A percentile compares a stretch with the other conserved stretches of the same genome.
Conservation (phyloP, 2,888 invertebrate genomes). For the Cactoblastis cactorum region DNA sequence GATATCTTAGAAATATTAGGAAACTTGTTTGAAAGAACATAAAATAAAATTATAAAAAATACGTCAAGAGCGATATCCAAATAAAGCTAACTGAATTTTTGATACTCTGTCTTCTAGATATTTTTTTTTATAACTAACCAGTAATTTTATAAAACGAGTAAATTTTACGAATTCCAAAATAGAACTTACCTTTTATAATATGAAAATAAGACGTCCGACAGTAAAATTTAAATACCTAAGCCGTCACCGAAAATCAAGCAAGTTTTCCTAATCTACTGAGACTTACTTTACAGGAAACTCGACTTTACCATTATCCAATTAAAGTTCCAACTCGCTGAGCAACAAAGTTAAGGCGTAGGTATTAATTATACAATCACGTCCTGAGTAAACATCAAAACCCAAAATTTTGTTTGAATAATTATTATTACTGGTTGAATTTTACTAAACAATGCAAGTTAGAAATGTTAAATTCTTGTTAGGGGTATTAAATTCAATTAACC, state of each 20-base stretch:
- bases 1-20: too few relatives aligned
- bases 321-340: constrained; percentile 31
- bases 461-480: constrained; percentile 45
- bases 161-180: too few relatives aligned
- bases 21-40: too few relatives aligned
- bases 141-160: too few relatives aligned
- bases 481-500: constrained; percentile 38
- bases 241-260: constrained; percentile 4
- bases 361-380: constrained; percentile 57
- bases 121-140: too few relatives aligned
- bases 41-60: too few relatives aligned
- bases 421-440: constrained; percentile 54
- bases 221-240: constrained; percentile 1
- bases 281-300: constrained; percentile 21
- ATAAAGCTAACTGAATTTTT: too few relatives aligned
- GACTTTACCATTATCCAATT: constrained; percentile 25
- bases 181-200: too few relatives aligned
- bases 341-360: constrained; percentile 30
- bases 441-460: constrained; percentile 41
- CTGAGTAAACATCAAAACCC: constrained; percentile 55
- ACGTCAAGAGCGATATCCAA: too few relatives aligned
- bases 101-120: too few relatives aligned
- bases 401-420: constrained; percentile 58
- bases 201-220: background rate
- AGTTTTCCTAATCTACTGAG: constrained; percentile 1